phyloP scores from a whole-genome alignment of 1,140 invertebrate genomes.

The Brachionus asplanchnoidis region DNA sequence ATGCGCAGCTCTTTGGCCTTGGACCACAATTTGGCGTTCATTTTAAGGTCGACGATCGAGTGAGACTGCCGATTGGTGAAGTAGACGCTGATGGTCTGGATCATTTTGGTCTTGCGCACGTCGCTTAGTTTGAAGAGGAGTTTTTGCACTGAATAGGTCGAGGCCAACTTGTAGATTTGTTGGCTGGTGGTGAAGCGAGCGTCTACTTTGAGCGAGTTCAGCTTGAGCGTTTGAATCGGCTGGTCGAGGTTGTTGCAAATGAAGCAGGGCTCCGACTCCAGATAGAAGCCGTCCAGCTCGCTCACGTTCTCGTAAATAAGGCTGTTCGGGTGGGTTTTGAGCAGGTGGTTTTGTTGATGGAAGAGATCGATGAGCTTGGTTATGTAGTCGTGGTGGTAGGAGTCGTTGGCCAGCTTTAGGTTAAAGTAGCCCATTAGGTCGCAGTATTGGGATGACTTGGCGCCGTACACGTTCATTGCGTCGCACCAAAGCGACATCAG shows the following conservation, averaged over 20 bases:
- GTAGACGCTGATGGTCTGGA: constrained; percentile 82
- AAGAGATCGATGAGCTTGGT: constrained; percentile 78
- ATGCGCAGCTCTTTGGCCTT: constrained; percentile 85
- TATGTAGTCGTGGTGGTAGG: constrained; percentile 57
- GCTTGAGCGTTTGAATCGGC: constrained; percentile 71
- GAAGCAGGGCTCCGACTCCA: constrained; percentile 91
- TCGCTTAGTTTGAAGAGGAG: constrained; percentile 87
- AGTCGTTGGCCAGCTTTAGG: constrained; percentile 64
- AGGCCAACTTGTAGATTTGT: constrained; percentile 90
- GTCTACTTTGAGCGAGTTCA: constrained; percentile 88
- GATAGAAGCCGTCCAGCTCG: constrained; percentile 88
- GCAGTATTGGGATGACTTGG: constrained; percentile 89
- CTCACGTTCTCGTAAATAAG: constrained; percentile 70
- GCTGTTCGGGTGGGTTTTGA: constrained; percentile 83
- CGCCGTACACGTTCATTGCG: constrained; percentile 74
- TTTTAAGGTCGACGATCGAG: constrained; percentile 92
- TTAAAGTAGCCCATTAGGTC: constrained; percentile 89
- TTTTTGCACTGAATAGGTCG: constrained; percentile 85
- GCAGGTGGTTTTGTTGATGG: constrained; percentile 75
- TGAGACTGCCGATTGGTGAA: constrained; percentile 93
- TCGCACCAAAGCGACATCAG: constrained; percentile 86
- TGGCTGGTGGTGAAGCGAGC: constrained; percentile 95
- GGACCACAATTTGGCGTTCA: constrained; percentile 82
- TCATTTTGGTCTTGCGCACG: constrained; percentile 93
- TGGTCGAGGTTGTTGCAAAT: constrained; percentile 96